These are phyloP conservation scores for Calidris pygmaea DNA, from an alignment of 2,113 vertebrate genomes.

Conservation along the genomic window DNA sequence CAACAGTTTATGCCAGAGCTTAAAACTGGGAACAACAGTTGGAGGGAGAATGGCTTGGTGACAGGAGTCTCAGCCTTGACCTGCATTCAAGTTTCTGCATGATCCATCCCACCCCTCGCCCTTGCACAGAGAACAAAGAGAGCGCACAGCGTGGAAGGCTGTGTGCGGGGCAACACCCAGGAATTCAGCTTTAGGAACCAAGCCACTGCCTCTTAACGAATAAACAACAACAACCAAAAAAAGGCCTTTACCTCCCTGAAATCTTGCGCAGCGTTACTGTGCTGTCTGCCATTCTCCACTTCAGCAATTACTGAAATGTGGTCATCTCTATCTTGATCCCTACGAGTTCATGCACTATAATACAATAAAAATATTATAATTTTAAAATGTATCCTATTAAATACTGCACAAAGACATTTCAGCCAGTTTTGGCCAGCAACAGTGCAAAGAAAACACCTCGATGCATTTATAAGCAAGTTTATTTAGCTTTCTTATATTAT, in stretches of 20 bases:
- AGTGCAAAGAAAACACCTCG: background rate
- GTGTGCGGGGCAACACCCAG: background rate
- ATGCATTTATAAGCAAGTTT: slow-evolving; percentile 38
- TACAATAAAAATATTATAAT: background rate
- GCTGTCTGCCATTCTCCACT: background rate
- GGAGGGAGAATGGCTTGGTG: background rate
- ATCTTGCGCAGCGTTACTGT: background rate
- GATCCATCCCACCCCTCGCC: background rate
- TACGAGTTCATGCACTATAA: background rate
- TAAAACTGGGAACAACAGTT: background rate
- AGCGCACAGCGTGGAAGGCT: background rate
- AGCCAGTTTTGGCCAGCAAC: background rate
- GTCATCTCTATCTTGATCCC: background rate
- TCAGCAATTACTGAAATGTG: background rate
- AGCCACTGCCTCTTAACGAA: background rate
- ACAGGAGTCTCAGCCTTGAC: background rate
- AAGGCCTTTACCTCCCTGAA: background rate
- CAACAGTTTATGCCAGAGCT: background rate
- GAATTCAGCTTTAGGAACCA: background rate
- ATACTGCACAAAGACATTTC: background rate
- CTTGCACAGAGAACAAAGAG: background rate
- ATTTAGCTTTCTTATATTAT: slow-evolving; percentile 17
- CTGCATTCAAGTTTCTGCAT: background rate
- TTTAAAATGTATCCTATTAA: background rate
- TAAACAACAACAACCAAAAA: background rate